These are phyloP conservation scores for Poecilus cupreus DNA, from an alignment of 2,888 invertebrate species.

Conservation along the genomic window DNA sequence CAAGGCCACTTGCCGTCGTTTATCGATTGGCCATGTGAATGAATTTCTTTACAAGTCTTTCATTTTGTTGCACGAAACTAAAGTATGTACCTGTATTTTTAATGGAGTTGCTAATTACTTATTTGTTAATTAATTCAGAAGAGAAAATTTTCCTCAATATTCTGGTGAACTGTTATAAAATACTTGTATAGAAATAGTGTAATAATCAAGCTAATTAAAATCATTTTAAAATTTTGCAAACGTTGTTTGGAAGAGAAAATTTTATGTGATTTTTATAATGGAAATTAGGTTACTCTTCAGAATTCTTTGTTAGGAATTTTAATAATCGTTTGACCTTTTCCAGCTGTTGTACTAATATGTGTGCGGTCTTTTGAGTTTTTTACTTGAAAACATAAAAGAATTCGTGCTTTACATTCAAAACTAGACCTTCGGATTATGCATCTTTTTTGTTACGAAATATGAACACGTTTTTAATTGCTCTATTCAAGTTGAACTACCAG, in stretches of 20 bases:
- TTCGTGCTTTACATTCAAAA: not conserved
- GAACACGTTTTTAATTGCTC: slow-evolving; percentile 22
- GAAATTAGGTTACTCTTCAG: no score
- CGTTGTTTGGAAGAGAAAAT: no score
- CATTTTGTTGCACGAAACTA: not conserved
- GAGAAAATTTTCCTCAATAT: not conserved
- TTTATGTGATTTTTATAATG: no score
- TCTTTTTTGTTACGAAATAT: slow-evolving; percentile 42
- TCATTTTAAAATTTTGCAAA: not conserved
- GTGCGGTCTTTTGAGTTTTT: not conserved
- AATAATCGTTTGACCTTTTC: not conserved
- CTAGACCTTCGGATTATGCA: slow-evolving; percentile 21
- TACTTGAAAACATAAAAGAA: not conserved
- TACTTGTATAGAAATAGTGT: not conserved
- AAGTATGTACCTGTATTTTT: not conserved
- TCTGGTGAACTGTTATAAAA: not conserved
- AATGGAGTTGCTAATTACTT: not conserved
- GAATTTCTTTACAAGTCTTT: slow-evolving; percentile 6
- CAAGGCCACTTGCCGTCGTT: slow-evolving; percentile 13
- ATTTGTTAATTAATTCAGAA: not conserved
- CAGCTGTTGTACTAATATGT: not conserved
- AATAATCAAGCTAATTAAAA: not conserved
- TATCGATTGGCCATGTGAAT: not conserved
- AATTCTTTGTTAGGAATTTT: no score
- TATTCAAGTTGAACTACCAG: slow-evolving; percentile 13